Conservation (phyloP, 2,113 vertebrate genomes). For the Hydrolagus affinis region DNA sequence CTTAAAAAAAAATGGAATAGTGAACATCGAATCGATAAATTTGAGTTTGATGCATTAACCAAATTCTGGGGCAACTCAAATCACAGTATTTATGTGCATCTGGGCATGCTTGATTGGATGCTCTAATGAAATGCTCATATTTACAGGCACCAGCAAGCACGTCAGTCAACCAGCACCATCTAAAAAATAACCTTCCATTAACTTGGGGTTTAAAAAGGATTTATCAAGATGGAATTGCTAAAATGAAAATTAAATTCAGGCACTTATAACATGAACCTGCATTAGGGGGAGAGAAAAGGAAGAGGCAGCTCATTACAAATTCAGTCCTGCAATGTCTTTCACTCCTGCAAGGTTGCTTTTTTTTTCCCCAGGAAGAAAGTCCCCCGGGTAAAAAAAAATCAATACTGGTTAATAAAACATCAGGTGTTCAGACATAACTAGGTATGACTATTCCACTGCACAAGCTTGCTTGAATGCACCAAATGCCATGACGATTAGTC, state of each 20-base stretch:
- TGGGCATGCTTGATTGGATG: slow-evolving; percentile 88
- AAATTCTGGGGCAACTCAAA: slow-evolving; percentile 64
- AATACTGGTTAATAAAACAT: slow-evolving; percentile 99
- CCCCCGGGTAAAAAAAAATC: slow-evolving; percentile 81
- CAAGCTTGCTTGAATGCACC: slow-evolving; percentile 75
- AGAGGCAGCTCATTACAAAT: slow-evolving; percentile 68
- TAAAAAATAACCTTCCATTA: slow-evolving; percentile 80
- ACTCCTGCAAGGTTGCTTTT: slow-evolving; percentile 71
- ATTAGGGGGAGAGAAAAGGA: slow-evolving; percentile 58
- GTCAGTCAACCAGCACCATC: slow-evolving; percentile 89
- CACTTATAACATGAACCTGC: slow-evolving; percentile 88
- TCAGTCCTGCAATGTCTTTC: slow-evolving; percentile 70
- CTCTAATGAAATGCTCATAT: slow-evolving; percentile 98
- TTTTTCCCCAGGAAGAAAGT: slow-evolving; percentile 65
- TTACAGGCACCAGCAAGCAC: slow-evolving; percentile 91
- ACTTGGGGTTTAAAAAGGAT: slow-evolving; percentile 90
- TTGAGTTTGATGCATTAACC: slow-evolving; percentile 54
- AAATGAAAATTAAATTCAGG: slow-evolving; percentile 89
- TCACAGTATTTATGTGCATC: slow-evolving; percentile 68
- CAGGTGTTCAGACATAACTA: slow-evolving; percentile 91
- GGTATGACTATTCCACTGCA: slow-evolving; percentile 79
- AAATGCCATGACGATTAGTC: slow-evolving; percentile 80
- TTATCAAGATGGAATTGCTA: slow-evolving; percentile 92
- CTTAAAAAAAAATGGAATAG: slow-evolving; percentile 8
- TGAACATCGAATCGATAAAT: slow-evolving; percentile 18